These are phyloP conservation scores for Cephus runcator DNA, from an alignment of 2,888 invertebrate genomes.

Conservation along the genomic window DNA sequence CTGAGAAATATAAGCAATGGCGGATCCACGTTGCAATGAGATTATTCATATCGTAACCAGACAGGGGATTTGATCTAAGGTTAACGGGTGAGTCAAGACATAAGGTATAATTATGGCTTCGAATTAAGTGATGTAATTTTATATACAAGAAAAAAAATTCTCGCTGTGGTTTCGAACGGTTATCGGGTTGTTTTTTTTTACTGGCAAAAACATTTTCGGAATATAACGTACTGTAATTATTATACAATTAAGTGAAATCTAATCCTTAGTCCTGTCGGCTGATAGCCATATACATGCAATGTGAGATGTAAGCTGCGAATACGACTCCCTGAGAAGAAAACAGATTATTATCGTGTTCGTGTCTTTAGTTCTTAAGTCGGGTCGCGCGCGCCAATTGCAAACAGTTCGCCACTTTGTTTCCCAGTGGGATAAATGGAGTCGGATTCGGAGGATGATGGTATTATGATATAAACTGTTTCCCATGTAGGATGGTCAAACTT, in stretches of 20 bases:
- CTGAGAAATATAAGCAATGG: background rate
- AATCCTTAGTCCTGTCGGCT: conserved; percentile 13
- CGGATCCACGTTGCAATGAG: background rate
- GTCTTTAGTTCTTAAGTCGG: background rate
- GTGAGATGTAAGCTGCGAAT: conserved; percentile 9
- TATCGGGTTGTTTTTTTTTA: background rate
- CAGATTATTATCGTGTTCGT: background rate
- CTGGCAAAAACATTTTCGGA: background rate
- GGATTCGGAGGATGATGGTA: background rate
- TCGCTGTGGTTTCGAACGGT: background rate
- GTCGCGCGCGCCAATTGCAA: background rate
- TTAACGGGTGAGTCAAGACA: background rate
- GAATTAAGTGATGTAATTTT: background rate
- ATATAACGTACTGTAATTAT: conserved; percentile 2
- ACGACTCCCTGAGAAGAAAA: conserved; percentile 9
- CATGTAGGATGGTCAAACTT: background rate
- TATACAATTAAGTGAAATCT: conserved; percentile 18
- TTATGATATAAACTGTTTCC: background rate
- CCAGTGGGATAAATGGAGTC: background rate
- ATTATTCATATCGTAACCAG: background rate
- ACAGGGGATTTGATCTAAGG: background rate
- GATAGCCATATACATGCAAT: background rate
- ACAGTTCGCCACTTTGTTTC: background rate
- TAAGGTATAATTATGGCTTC: background rate
- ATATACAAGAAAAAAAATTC: background rate